Base-by-base conservation (phyloP, 2,888 invertebrate species). In the Reticulitermes lucifugus region DNA sequence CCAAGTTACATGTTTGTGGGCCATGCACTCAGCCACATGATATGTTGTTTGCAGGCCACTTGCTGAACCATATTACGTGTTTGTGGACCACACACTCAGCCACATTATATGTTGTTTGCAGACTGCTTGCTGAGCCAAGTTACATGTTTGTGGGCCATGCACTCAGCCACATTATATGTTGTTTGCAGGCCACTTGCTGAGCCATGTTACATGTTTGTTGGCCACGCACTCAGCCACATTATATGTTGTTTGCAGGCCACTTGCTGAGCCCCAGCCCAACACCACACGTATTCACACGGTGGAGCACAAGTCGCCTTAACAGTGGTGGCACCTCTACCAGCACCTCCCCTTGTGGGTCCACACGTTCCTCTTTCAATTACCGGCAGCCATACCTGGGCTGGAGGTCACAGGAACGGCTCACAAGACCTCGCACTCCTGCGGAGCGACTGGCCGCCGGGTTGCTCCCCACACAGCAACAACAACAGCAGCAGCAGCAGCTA, bases 311-410 rank as follows among this genome's bases (percentile, higher is more conserved):
- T 88, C 93, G 95, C 89, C 92, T 96, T 88, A 95, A 95, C 90
- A 95, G 95, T 87, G 88, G 95, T 43, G 88, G 88, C 73, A 95
- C 80, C 92, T 94, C 95, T 12, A 94, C 94, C 41, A 93, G 94
- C 79, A 91, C 91, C 88, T 90, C 91, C 59, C 90, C 90, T 83
- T 90, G 90, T 84, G 90, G 89, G 88, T 91, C 90, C 82, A 91
- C 94, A 60, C 92, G 95, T 85, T 95, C 95, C 83, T 95, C 95
- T 86, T 96, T 96, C 92, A 96, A 96, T 90, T 96, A 96, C 88
- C 94, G 97, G 70, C 96, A 96, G 90, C 97, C 97, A 0, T 98
- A 98, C 91, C 93, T 98, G 87, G 97, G 97, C 83, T 98, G 97
- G 98, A 93, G 97, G 88, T 93, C 93, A 5, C 96, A 97, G 91